These are phyloP conservation scores for Ochropleura leucogaster DNA, from an alignment of 2,888 invertebrate genomes.

Conservation along the genomic window DNA sequence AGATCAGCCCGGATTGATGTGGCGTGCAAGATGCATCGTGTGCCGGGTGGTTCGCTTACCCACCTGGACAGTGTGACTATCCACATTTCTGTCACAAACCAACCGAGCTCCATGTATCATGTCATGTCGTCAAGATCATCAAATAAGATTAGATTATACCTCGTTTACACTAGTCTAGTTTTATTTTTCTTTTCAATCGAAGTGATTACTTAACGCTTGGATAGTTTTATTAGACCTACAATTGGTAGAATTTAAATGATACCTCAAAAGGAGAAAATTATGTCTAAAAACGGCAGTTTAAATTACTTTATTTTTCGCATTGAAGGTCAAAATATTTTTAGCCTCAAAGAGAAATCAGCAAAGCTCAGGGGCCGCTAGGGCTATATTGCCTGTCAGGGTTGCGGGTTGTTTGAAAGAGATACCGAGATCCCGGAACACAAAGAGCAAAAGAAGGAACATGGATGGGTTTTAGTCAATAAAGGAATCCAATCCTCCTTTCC, in stretches of 20 bases:
- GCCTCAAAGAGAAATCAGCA: no score
- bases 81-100: conserved; percentile 71
- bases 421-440: no score
- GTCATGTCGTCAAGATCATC: conserved; percentile 56
- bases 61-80: conserved; percentile 75
- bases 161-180: conserved; percentile 6
- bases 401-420: no score
- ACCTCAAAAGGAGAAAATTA: not conserved
- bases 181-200: conserved; percentile 7
- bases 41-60: conserved; percentile 72
- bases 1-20: conserved; percentile 72
- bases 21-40: conserved; percentile 68
- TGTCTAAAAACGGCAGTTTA: not conserved
- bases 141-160: conserved; percentile 20
- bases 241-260: no score
- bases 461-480: no score
- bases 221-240: not conserved
- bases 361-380: no score
- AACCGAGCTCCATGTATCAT: conserved; percentile 55
- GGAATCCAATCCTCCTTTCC: no score
- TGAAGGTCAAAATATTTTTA: not conserved
- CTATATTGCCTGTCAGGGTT: no score
- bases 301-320: not conserved
- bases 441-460: no score
- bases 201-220: not conserved